Base-by-base conservation (phyloP, 2,888 invertebrate species). In the Teleogryllus oceanicus region DNA sequence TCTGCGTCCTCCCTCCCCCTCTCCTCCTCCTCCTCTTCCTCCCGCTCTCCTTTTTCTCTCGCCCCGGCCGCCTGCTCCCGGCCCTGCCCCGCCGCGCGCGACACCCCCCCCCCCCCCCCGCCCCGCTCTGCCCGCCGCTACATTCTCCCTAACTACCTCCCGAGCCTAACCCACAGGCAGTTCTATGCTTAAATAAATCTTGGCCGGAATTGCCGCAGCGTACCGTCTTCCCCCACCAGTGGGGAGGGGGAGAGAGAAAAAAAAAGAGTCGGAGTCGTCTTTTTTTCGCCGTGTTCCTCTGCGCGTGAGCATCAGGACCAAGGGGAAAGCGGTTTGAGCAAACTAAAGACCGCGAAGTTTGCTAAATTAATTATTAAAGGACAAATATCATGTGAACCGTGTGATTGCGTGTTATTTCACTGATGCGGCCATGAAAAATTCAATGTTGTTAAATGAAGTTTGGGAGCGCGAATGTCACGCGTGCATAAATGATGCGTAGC, bases 81-180 rank as follows among this genome's bases (percentile, higher is more conserved):
- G 37, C 8, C 37, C 37, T 8, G 37, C 37, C 16, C 62, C 8
- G n/a, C 62, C 62, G n/a, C 62, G 62, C 62, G 11, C 62, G n/a
- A 62, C 62, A 62, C 62, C 62, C 16, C 62, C 10, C 62, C 62
- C 62, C 62, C 3, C 62, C 12, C 16, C 4, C 62, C 8, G 0
- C 62, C 62, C 62, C 12, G 18, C 62, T 2, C 18, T 16, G 16
- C 62, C 62, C n/a, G 16, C 16, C 62, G 62, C 62, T n/a, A 62
- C 62, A 62, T 62, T 62, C 62, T n/a, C 62, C 62, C 62, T 62
- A 62, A 62, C 62, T 62, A 62, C 62, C 62, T 37, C 62, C 62
- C 62, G 62, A 62, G 62, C 62, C 62, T 62, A 62, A 62, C 62
- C 62, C 62, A 62, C 62, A 62, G 62, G 62, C 62, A 62, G 62